Conservation (phyloP, 1,140 invertebrate species). For the Drosophila pseudoobscura region DNA sequence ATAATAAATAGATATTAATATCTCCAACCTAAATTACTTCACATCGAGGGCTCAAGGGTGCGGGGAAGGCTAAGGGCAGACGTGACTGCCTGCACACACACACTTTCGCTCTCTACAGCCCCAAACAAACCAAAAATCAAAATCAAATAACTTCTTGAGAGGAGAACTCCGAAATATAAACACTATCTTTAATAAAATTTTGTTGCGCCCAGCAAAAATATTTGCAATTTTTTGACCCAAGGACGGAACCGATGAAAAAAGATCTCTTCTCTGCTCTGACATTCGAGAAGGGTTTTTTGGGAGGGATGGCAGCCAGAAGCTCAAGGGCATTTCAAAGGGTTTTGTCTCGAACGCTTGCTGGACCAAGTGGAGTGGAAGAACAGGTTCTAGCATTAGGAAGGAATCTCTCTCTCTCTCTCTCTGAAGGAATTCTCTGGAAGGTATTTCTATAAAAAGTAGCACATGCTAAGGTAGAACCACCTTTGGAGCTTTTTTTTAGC, state of each 20-base stretch:
- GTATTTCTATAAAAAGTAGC: too few species aligned
- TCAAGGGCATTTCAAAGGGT: conserved; percentile 19
- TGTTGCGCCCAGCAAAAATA: not conserved
- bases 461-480: too few species aligned
- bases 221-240: not conserved
- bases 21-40: too few species aligned
- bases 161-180: not conserved
- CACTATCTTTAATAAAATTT: conserved; percentile 10
- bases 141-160: not conserved
- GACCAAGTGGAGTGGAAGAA: too few species aligned
- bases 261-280: not conserved
- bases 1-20: too few species aligned
- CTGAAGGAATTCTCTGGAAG: too few species aligned
- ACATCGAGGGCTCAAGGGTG: not conserved
- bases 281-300: conserved; percentile 2
- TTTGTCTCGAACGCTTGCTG: too few species aligned
- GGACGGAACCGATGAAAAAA: conserved; percentile 2
- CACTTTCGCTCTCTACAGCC: too few species aligned
- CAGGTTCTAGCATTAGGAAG: too few species aligned
- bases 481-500: too few species aligned
- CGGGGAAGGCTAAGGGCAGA: conserved; percentile 14
- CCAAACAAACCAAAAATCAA: not conserved
- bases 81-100: conserved; percentile 24
- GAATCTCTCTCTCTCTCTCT: too few species aligned
- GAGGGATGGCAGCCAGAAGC: not conserved